These are phyloP conservation scores for Sitodiplosis mosellana DNA, from an alignment of 1,140 invertebrate species.

Conservation along the genomic window DNA sequence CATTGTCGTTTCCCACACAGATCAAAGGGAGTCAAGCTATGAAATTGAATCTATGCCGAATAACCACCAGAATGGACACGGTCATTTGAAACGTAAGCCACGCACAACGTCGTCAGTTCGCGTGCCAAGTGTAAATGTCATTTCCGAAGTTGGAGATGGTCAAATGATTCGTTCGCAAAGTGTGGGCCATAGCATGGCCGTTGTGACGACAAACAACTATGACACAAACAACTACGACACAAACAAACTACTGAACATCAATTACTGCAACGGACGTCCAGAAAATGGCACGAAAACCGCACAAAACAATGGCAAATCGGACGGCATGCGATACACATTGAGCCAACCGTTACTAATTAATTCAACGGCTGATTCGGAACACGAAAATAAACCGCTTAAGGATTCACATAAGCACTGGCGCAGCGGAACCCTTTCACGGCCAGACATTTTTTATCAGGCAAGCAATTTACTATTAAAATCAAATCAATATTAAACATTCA, in stretches of 20 bases:
- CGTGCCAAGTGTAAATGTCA: background rate
- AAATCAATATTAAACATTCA: no score
- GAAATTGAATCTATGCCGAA: no score
- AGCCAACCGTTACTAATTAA: constrained; percentile 17
- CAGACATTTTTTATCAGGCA: constrained; percentile 75
- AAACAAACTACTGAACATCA: background rate
- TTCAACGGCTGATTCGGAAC: background rate
- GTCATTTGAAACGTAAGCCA: background rate
- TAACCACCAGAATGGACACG: background rate
- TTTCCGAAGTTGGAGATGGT: constrained; percentile 2
- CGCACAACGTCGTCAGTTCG: no score
- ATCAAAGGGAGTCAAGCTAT: no score
- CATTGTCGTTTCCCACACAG: no score
- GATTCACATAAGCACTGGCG: constrained; percentile 13
- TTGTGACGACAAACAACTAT: background rate
- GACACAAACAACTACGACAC: background rate
- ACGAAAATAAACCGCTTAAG: background rate
- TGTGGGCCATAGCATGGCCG: constrained; percentile 15
- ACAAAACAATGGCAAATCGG: constrained; percentile 9
- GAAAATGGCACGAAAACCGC: constrained; percentile 4
- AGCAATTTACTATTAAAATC: no score
- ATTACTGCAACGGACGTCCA: background rate
- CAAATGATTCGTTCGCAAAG: constrained; percentile 15
- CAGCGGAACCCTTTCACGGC: constrained; percentile 61
- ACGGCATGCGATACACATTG: constrained; percentile 12